Base-by-base conservation (phyloP, 1,140 invertebrate genomes). In the Bombus haemorrhoidalis region DNA sequence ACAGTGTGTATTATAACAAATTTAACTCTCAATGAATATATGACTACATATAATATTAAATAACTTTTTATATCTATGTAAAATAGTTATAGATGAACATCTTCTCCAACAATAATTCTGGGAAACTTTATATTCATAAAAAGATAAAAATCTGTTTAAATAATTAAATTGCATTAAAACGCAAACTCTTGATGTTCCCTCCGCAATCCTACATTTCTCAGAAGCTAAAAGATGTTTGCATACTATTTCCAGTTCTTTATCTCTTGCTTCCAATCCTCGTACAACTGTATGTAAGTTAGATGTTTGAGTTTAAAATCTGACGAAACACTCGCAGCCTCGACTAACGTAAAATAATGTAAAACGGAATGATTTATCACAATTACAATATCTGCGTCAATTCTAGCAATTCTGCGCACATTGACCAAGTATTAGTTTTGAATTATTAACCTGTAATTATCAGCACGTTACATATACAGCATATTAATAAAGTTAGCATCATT, bases 331-430 rank as follows among this genome's bases (percentile, higher is more conserved):
- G 12, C 15, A 41, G 13, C 28, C 28, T 72, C 25, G 28, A 72
- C 28, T 43, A 72, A 73, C 37, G 18, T 34, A 10, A n/a, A 57
- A 66, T 66, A 15, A 47, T 18, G 6, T 34, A n/a, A 34, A 34
- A 66, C 32, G 6, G 41, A 9, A n/a, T 74, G n/a, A 74, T n/a
- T 43, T 74, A 74, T 74, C 41, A n/a, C 72, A 47, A 43, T 74
- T 74, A 43, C 8, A 32, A 74, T 74, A 43, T 47, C n/a, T 74
- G 15, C 72, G 41, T 73, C 41, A 74, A 43, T 43, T 47, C 6
- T 74, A 74, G 47, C 18, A 53, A 53, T 53, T 53, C 47, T 53
- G 47, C 47, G 47, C 47, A 74, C 64, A 9, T 10, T 4, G 32
- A 68, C 22, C 9, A 68, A 68, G 34, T 68, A 68, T 34, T 12